phyloP scores from a whole-genome alignment of 2,888 invertebrate species.

The Amblyteles armatorius region DNA sequence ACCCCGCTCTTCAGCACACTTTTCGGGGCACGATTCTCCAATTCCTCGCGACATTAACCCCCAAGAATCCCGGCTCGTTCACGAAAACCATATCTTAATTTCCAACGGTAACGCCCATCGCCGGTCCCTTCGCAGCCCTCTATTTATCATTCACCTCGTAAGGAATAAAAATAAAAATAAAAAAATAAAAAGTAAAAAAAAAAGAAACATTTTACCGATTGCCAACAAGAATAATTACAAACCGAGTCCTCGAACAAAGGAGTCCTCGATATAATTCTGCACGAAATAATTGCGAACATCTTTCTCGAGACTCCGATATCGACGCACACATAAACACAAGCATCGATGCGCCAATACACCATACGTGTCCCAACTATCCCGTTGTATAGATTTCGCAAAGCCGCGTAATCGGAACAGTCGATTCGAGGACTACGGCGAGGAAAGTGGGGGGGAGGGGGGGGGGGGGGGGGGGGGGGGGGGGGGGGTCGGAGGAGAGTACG shows the following conservation, averaged over 20 bases:
- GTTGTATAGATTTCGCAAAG: constrained; percentile 74
- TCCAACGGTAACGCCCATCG: constrained; percentile 13
- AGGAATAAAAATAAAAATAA: too few species aligned
- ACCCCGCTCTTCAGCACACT: neutral
- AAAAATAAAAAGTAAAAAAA: too few species aligned
- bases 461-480: constrained; percentile 7
- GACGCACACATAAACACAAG: constrained; percentile 3
- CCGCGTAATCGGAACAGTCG: constrained; percentile 83
- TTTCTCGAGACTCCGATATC: constrained; percentile 17
- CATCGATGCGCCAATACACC: neutral
- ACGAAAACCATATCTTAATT: constrained; percentile 39
- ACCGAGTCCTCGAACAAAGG: neutral
- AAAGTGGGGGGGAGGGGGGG: neutral
- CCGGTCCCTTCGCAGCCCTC: neutral
- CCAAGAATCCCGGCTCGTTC: constrained; percentile 41
- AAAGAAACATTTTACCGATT: neutral
- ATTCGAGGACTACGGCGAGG: constrained; percentile 69
- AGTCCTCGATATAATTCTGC: constrained; percentile 25
- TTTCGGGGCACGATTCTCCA: constrained; percentile 35
- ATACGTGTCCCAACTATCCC: constrained; percentile 16
- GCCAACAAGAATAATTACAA: constrained; percentile 10
- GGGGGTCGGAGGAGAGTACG: constrained; percentile 13
- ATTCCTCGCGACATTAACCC: constrained; percentile 62
- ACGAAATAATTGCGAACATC: constrained; percentile 25
- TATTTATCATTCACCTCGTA: neutral